Base-by-base conservation (phyloP, 2,888 invertebrate species). In the Alitta virens region DNA sequence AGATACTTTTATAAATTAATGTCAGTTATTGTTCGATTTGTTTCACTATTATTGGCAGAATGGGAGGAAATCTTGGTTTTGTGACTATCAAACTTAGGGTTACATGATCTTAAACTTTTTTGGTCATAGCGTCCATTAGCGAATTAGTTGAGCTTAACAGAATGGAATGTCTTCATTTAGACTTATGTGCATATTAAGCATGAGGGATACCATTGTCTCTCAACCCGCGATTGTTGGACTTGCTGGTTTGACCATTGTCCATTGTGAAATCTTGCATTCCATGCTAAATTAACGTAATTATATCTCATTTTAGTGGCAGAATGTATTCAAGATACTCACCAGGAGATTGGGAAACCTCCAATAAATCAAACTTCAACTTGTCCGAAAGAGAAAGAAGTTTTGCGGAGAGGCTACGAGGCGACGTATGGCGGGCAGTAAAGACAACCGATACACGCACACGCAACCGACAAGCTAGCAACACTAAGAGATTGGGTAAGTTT, bases 271-370 rank as follows among this genome's bases (percentile, higher is more conserved):
- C 16, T 16, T 16, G 16, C 9, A 40, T 40, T n/a, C n/a, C n/a
- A 16, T 12, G 40, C 9, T 12, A 40, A 40, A 40, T 40, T 40
- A 40, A 40, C 16, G 16, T 40, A 40, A 12, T 40, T 40, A 16
- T 40, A 12, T 40, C 40, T n/a, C 40, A 40, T 40, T 40, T 9
- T 72, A 81, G 82, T 62, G 75, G 77, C 62, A 73, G 75, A 21
- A 71, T 94, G 38, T 92, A 93, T 80, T 92, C 94, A 0, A 73
- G 82, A 1, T 94, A 91, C 83, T 93, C 94, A 1, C 91, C 92
- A 58, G 86, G 90, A 67, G 94, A 95, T 84, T 95, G 95, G 95
- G 89, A 89, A 63, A 90, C 91, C 83, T 89, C 90, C 75, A 93
- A 91, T 80, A 83, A 80, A 76, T 83, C 78, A 79, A 87, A 89